phyloP scores from a whole-genome alignment of 1,140 invertebrate genomes.

The Odontomachus brunneus region DNA sequence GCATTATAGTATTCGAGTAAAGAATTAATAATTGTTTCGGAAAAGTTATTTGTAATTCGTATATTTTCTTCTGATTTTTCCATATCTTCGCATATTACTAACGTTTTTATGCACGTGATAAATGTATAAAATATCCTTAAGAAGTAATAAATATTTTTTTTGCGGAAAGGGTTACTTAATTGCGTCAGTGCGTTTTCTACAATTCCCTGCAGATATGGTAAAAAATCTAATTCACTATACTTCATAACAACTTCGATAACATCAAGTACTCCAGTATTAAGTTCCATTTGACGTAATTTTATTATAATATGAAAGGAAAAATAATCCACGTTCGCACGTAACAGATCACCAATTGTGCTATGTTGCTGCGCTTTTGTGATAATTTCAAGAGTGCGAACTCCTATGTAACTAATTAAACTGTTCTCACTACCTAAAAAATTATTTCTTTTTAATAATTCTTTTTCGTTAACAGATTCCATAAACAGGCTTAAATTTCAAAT shows the following conservation, averaged over 20 bases:
- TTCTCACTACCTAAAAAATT: constrained; percentile 86
- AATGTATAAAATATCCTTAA: constrained; percentile 89
- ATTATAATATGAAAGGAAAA: constrained; percentile 88
- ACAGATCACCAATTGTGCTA: constrained; percentile 84
- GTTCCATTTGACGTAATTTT: constrained; percentile 86
- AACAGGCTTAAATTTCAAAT: not conserved
- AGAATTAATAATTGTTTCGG: constrained; percentile 62
- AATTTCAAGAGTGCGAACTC: constrained; percentile 85
- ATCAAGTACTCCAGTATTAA: constrained; percentile 86
- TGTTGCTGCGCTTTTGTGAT: constrained; percentile 85
- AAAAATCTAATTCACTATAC: constrained; percentile 87
- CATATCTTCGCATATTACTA: constrained; percentile 75
- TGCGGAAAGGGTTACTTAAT: constrained; percentile 86
- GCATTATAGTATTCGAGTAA: constrained; percentile 70
- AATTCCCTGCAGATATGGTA: constrained; percentile 88
- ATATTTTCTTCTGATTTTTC: constrained; percentile 4
- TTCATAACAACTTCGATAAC: constrained; percentile 88
- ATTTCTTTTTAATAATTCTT: constrained; percentile 28
- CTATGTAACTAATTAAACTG: constrained; percentile 85
- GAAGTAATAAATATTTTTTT: constrained; percentile 86
- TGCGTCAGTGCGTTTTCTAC: constrained; percentile 88
- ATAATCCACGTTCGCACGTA: constrained; percentile 88
- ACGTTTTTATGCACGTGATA: constrained; percentile 86
- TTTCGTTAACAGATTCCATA: constrained; percentile 31
- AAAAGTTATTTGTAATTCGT: constrained; percentile 5